Base-by-base conservation (phyloP, 2,888 invertebrate genomes). In the Drosophila planitibia region DNA sequence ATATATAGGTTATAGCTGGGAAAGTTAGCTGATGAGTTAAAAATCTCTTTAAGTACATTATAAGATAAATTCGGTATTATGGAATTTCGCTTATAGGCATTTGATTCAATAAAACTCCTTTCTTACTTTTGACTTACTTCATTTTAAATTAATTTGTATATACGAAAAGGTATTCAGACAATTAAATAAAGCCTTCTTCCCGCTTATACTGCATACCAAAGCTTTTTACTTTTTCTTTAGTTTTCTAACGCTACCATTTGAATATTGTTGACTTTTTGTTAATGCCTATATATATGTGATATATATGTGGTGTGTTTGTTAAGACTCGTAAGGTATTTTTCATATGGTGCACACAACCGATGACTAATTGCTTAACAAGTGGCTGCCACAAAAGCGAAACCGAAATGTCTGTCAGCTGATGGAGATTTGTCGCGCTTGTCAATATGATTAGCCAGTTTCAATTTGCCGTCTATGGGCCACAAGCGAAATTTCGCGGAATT, bases 351-450 rank as follows among this genome's bases (percentile, higher is more conserved):
- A 52, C 37, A 49, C 52, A 30, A 33, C 12, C 67, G 68, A 67
- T 72, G 70, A 76, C 74, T 85, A 85, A 83, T 83, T 73, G 74
- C 41, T 35, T 52, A 83, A 81, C 75, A 77, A 85, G 72, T 69
- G 55, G 57, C 62, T 58, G 62, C 47, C 70, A 62, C 33, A 72
- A 77, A 54, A 62, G 44, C 59, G 60, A 80, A 55, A 55, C 51
- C 55, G 54, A 76, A 73, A 66, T 73, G 69, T 67, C 77, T 69
- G 74, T 66, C 72, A 69, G 57, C 54, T 67, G 76, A 55, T 25
- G 67, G 53, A 71, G 72, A 88, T 88, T 83, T 81, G 81, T 81
- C 69, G 58, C 79, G 79, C 74, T 68, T 80, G 88, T 83, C 85
- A 85, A 76, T 83, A 65, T 82, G 77, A 83, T 76, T 71, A 68